Conservation (phyloP, 2,888 invertebrate genomes). For the Cosmorhoe ocellata region DNA sequence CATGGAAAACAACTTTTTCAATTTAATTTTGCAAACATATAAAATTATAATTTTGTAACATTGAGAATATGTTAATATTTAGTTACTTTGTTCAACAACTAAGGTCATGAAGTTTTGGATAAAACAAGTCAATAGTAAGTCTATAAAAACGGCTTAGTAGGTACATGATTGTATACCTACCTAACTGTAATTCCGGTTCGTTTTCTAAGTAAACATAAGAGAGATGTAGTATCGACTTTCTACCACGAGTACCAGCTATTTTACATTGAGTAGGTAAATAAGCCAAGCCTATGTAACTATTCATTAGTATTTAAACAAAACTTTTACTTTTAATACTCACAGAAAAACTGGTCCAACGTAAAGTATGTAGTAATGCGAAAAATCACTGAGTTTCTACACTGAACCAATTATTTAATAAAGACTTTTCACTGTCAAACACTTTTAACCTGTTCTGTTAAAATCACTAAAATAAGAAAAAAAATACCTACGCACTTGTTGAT, state of each 20-base stretch:
- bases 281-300: background rate
- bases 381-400: conserved; percentile 14
- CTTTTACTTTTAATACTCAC: conserved; percentile 66
- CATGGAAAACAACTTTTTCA: background rate
- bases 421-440: conserved; percentile 9
- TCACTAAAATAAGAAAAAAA: background rate
- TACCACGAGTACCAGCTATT: background rate
- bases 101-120: conserved; percentile 1
- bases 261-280: background rate
- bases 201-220: background rate
- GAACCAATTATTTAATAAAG: conserved; percentile 6
- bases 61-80: conserved; percentile 13
- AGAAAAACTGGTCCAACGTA: conserved; percentile 43
- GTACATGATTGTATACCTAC: background rate
- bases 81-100: background rate
- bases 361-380: conserved; percentile 5
- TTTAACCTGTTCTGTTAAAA: background rate
- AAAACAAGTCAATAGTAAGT: no score
- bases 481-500: no score
- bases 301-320: conserved; percentile 24
- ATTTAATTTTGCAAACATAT: background rate
- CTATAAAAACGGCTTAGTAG: background rate
- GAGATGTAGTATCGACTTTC: background rate
- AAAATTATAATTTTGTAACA: conserved; percentile 6
- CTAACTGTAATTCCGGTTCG: no score